Evolutionary conservation across 1,140 invertebrate genomes (phyloP).

Genomic region (Drosophila auraria): DNA sequence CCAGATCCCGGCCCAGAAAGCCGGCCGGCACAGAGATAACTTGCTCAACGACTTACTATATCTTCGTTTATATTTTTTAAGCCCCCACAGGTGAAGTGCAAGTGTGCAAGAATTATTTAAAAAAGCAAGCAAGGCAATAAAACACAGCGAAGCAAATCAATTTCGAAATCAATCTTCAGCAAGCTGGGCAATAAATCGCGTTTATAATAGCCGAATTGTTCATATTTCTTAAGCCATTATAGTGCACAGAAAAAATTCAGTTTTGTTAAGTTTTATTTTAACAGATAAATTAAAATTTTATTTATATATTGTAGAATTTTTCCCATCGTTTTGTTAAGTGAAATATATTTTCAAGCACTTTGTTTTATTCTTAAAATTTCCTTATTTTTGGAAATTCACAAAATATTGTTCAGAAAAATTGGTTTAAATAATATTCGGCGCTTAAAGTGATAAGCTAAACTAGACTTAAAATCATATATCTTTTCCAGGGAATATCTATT

Average conservation of each 20-base stretch:
- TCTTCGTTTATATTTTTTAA: constrained; percentile 14
- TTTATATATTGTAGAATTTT: too few relatives aligned
- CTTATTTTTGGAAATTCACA: too few relatives aligned
- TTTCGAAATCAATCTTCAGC: constrained; percentile 54
- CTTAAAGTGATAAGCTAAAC: too few relatives aligned
- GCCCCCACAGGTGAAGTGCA: constrained; percentile 26
- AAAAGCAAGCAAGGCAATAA: constrained; percentile 10
- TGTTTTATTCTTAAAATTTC: too few relatives aligned
- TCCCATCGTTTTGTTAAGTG: too few relatives aligned
- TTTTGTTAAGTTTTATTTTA: too few relatives aligned
- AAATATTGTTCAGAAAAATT: too few relatives aligned
- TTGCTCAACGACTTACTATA: constrained; percentile 30
- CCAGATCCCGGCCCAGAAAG: constrained; percentile 4
- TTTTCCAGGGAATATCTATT: too few relatives aligned
- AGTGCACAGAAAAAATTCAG: not conserved
- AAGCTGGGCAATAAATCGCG: constrained; percentile 47
- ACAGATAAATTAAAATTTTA: too few relatives aligned
- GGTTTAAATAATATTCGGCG: too few relatives aligned
- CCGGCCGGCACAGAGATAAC: constrained; percentile 28
- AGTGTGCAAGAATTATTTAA: constrained; percentile 45
- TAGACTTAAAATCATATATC: too few relatives aligned
- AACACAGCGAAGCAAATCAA: constrained; percentile 20
- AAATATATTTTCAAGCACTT: too few relatives aligned
- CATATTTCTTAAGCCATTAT: constrained; percentile 34
- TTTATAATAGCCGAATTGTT: constrained; percentile 40